phyloP scores from a whole-genome alignment of 2,888 invertebrate species.

The Ommatoiulus sabulosus region DNA sequence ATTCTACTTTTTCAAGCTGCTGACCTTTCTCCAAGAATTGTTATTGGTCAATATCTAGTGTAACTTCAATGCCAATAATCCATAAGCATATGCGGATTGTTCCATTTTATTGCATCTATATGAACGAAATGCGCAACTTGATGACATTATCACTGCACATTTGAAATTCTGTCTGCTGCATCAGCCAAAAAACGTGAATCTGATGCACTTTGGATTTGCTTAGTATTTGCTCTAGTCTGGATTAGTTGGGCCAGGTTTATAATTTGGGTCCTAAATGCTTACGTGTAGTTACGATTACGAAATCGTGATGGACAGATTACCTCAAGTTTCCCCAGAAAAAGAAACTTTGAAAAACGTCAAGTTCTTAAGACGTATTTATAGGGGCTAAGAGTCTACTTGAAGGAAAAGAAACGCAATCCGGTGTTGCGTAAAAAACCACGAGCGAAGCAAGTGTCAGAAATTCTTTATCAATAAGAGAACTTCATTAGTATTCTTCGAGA shows the following conservation, averaged over 20 bases:
- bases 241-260: slow-evolving; percentile 23
- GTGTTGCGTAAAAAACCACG: background rate
- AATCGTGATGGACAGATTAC: slow-evolving; percentile 45
- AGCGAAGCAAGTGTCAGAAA: slow-evolving; percentile 41
- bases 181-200: too few relatives aligned
- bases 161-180: too few relatives aligned
- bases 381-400: slow-evolving; percentile 45
- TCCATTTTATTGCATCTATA: too few relatives aligned
- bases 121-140: too few relatives aligned
- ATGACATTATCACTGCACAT: too few relatives aligned
- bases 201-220: background rate
- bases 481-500: slow-evolving; percentile 29
- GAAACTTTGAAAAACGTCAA: slow-evolving; percentile 33
- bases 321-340: slow-evolving; percentile 1
- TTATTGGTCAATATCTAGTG: too few relatives aligned
- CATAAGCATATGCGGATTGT: too few relatives aligned
- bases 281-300: background rate
- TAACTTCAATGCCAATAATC: too few relatives aligned
- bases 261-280: slow-evolving; percentile 28
- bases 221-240: background rate
- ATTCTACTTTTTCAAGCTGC: too few relatives aligned
- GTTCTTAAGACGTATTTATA: slow-evolving; percentile 47
- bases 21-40: too few relatives aligned
- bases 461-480: slow-evolving; percentile 35
- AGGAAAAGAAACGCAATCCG: slow-evolving; percentile 27